phyloP scores from a whole-genome alignment of 2,113 vertebrate genomes.

The Pterocles gutturalis region DNA sequence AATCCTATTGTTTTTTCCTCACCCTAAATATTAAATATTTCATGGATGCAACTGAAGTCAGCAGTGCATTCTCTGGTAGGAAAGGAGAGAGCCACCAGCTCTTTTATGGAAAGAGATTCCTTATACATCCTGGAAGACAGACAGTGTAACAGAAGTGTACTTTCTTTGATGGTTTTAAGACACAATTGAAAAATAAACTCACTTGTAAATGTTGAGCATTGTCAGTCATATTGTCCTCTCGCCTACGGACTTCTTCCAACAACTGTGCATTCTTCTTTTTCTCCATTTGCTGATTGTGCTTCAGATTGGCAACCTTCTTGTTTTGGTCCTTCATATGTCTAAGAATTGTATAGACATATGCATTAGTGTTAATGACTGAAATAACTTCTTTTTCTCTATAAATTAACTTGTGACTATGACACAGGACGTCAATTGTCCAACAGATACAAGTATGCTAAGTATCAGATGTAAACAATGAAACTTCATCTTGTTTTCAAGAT shows the following conservation, averaged over 20 bases:
- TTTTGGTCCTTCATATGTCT: conserved; percentile 93
- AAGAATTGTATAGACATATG: conserved; percentile 55
- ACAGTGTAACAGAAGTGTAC: neutral
- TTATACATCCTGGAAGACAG: neutral
- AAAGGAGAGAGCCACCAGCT: neutral
- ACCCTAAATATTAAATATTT: neutral
- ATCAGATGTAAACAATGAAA: neutral
- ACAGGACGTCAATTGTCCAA: neutral
- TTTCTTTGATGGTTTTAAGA: neutral
- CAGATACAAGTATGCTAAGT: neutral
- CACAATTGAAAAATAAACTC: neutral
- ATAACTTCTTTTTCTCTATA: neutral
- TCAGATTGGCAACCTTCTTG: conserved; percentile 92
- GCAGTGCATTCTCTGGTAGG: neutral
- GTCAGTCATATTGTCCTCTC: conserved; percentile 85
- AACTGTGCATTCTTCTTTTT: conserved; percentile 88
- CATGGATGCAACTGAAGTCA: neutral
- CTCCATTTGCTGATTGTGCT: conserved; percentile 88
- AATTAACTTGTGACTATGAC: neutral
- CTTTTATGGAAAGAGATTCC: neutral
- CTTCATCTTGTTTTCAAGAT: neutral
- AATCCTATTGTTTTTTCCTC: neutral
- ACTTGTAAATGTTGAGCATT: conserved; percentile 90
- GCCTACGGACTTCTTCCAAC: conserved; percentile 83
- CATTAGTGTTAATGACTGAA: neutral